Conservation (phyloP, 2,113 vertebrate genomes). For the Dipodomys stephensi region DNA sequence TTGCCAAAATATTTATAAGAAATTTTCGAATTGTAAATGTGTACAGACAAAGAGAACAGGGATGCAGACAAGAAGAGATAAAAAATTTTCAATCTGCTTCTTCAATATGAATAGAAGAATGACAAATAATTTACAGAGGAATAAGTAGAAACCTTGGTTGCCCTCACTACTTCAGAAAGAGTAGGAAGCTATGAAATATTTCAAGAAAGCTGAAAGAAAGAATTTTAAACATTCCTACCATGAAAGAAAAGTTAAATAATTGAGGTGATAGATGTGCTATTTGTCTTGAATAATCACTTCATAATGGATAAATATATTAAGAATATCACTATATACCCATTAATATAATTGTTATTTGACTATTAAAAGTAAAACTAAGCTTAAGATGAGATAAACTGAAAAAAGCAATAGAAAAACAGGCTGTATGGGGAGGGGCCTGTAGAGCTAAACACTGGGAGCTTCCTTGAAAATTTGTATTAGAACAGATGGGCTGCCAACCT, state of each 20-base stretch:
- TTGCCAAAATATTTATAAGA: not conserved
- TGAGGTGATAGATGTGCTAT: not conserved
- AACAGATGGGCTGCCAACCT: not conserved
- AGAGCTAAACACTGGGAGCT: not conserved
- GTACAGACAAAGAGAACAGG: not conserved
- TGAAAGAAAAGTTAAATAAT: not conserved
- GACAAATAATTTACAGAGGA: slow-evolving; percentile 1
- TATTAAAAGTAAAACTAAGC: not conserved
- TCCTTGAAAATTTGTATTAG: not conserved
- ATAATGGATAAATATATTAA: not conserved
- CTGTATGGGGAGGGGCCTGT: fast-evolving
- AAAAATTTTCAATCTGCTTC: slow-evolving; percentile 7
- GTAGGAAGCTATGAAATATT: not conserved
- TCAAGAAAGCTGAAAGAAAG: not conserved
- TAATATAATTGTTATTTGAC: not conserved
- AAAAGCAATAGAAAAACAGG: not conserved
- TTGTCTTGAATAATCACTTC: not conserved
- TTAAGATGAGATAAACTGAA: not conserved
- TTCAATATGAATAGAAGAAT: not conserved
- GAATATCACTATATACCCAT: not conserved
- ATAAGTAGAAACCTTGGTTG: not conserved
- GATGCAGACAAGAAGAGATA: not conserved
- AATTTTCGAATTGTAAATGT: not conserved
- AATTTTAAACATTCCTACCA: not conserved
- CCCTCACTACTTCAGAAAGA: not conserved